Evolutionary conservation across 2,797 vertebrate genomes (phyloP).

Genomic region (Sciurus carolinensis): DNA sequence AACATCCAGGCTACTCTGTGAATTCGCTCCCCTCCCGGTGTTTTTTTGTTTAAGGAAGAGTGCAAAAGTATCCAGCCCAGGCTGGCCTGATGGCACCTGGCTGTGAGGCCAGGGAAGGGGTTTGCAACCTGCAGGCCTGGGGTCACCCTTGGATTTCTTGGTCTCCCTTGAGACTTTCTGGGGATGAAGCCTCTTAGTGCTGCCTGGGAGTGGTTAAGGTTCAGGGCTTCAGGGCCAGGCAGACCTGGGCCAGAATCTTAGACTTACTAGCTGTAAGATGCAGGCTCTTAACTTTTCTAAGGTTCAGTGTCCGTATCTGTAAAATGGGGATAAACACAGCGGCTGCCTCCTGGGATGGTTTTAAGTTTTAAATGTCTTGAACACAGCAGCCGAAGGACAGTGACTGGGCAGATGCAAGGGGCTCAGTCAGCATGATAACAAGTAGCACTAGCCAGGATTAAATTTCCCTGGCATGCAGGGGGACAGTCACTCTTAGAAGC

Average conservation of each 20-base stretch:
- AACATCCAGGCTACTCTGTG: not conserved
- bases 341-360: not conserved
- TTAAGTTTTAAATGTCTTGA: not conserved
- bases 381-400: accelerated
- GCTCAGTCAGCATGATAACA: not conserved
- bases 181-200: not conserved
- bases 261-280: not conserved
- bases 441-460: not conserved
- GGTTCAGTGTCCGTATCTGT: not conserved
- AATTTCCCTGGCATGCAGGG: not conserved
- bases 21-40: not conserved
- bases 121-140: not conserved
- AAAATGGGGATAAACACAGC: not conserved
- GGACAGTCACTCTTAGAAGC: not conserved
- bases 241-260: not conserved
- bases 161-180: not conserved
- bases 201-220: not conserved
- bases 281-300: not conserved
- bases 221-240: not conserved
- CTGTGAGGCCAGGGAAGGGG: no score
- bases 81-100: not conserved
- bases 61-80: not conserved
- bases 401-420: not conserved
- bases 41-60: not conserved
- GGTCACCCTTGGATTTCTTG: not conserved